phyloP scores from a whole-genome alignment of 2,113 vertebrate genomes.

The Pipra filicauda region DNA sequence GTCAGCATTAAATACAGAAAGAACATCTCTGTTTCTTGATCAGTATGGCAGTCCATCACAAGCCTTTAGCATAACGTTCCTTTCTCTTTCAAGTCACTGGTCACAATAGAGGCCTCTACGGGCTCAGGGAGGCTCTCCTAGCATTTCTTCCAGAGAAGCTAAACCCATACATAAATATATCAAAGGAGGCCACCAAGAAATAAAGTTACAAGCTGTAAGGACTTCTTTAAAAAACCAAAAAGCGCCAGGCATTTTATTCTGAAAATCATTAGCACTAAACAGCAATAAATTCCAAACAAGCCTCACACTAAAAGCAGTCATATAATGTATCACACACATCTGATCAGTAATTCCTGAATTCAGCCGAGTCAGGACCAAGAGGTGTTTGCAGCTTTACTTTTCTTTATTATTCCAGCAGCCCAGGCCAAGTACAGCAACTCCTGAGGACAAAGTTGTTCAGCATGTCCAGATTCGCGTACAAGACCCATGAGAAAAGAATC shows the following conservation, averaged over 20 bases:
- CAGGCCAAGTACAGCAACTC: background rate
- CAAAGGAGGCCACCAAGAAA: background rate
- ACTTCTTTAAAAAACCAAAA: background rate
- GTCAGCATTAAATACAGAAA: background rate
- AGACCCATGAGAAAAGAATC: background rate
- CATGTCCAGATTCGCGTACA: fast-evolving
- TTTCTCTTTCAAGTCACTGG: background rate
- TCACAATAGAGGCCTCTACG: fast-evolving
- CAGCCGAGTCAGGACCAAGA: fast-evolving
- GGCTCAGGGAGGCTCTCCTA: background rate
- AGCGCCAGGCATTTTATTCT: background rate
- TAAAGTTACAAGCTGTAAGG: background rate
- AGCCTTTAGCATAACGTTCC: background rate
- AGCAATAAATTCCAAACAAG: background rate
- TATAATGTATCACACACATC: background rate
- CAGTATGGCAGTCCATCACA: background rate
- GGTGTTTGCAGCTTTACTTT: background rate
- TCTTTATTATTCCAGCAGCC: background rate
- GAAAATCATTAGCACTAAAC: background rate
- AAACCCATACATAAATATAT: background rate
- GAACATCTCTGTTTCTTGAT: background rate
- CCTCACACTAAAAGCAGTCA: background rate
- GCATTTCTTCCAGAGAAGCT: background rate
- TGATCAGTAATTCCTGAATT: background rate
- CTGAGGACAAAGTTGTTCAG: background rate